phyloP scores from a whole-genome alignment of 1,140 invertebrate genomes.

The Colletes gigas region DNA sequence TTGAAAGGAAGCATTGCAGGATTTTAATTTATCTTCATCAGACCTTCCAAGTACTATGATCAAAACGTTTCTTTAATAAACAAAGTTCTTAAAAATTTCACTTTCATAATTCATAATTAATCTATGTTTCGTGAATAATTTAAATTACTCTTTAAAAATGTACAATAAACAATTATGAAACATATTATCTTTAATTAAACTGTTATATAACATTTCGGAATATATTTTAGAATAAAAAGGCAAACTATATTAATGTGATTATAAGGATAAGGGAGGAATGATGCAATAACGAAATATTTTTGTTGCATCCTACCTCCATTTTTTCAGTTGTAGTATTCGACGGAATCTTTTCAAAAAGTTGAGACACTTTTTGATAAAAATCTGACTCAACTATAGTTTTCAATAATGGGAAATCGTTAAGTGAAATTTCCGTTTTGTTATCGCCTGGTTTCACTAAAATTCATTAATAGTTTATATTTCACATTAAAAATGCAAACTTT shows the following conservation, averaged over 20 bases:
- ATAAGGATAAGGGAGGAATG: constrained; percentile 27
- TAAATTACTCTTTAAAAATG: neutral
- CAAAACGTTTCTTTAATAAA: constrained; percentile 8
- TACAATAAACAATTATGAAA: neutral
- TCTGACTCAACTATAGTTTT: constrained; percentile 62
- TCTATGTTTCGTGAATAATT: neutral
- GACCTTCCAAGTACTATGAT: constrained; percentile 6
- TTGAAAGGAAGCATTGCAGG: neutral
- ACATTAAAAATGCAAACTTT: too few species aligned
- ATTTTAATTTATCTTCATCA: constrained; percentile 1
- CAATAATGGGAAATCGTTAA: constrained; percentile 69
- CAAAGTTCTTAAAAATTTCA: neutral
- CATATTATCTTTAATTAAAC: neutral
- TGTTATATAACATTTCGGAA: neutral
- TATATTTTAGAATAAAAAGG: neutral
- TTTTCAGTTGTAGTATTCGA: constrained; percentile 56
- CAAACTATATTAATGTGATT: constrained; percentile 25
- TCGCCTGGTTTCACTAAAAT: constrained; percentile 78
- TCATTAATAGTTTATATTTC: constrained; percentile 1
- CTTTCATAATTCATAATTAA: neutral
- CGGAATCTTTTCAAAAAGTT: constrained; percentile 60
- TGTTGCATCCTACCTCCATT: constrained; percentile 69
- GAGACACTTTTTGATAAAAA: constrained; percentile 67
- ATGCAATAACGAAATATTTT: constrained; percentile 43
- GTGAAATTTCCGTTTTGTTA: constrained; percentile 66